A percentile compares a stretch with the other conserved stretches of the same genome.
Conservation (phyloP, 2,888 invertebrate species). For the Lissocephala sabroskyi region DNA sequence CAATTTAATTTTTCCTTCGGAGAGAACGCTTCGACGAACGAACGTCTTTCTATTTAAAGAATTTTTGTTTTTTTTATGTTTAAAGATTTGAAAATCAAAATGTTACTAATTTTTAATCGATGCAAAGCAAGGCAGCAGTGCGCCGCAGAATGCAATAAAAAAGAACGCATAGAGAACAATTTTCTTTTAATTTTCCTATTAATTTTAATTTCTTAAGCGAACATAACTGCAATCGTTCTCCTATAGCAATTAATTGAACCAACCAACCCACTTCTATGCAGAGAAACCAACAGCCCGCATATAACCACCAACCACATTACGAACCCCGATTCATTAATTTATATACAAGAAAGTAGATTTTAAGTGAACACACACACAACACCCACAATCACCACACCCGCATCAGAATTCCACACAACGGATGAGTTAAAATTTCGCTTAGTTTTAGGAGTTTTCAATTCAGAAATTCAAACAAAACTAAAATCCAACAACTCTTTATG, state of each 20-base stretch:
- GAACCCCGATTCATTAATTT: constrained; percentile 63
- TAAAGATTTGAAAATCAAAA: constrained; percentile 23
- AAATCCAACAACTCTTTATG: constrained; percentile 28
- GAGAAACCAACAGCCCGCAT: constrained; percentile 28
- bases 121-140: constrained; percentile 29
- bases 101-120: constrained; percentile 42
- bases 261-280: constrained; percentile 18
- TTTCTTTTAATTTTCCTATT: constrained; percentile 59
- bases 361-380: constrained; percentile 27
- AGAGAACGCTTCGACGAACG: background rate
- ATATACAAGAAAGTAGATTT: constrained; percentile 17
- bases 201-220: constrained; percentile 45
- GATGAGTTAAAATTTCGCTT: constrained; percentile 3
- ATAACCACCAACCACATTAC: too few species aligned
- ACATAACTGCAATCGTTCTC: constrained; percentile 20
- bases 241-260: constrained; percentile 7
- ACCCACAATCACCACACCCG: constrained; percentile 33
- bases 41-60: constrained; percentile 18
- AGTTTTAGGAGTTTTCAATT: constrained; percentile 1
- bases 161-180: constrained; percentile 16
- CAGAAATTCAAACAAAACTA: constrained; percentile 24
- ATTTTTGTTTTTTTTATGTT: constrained; percentile 47
- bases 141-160: constrained; percentile 35
- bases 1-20: constrained; percentile 55
- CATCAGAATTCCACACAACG: constrained; percentile 1